Base-by-base conservation (phyloP, 2,797 vertebrate species). In the Podarcis siculus region DNA sequence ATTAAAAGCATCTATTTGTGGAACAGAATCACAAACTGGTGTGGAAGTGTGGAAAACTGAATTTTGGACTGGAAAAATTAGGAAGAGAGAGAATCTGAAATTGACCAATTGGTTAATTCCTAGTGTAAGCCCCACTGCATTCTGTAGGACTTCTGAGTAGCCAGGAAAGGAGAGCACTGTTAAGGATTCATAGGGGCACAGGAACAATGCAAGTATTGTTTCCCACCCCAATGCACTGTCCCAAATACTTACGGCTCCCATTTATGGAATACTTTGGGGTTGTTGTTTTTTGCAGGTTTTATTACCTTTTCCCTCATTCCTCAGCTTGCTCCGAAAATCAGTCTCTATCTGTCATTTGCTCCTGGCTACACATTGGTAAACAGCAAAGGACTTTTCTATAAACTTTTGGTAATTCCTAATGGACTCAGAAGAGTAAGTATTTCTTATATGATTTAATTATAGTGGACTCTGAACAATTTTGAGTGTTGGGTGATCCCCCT, bases 241-340 rank as follows among this genome's bases (percentile, higher is more conserved):
- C 61, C 5, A 80, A 80, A 80, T 55, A 55, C 49, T 55, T 55
- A 55, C 3, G 13, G 49, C 49, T 55, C 3, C 49, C 49, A 55
- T 55, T 55, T 55, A 55, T 55, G 49, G 13, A 4, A 15, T 55
- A 4, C 49, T 55, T 55, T 49, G 49, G 12, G 49, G 10, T n/a
- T 64, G 55, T 81, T 37, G 42, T n/a, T n/a, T 49, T 61, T 92
- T 90, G 83, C 88, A 96, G 96, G 86, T 30, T 95, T 96, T 82
- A 91, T 96, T 77, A 94, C 96, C n/a, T 95, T 96, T 88, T 96
- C 95, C 27, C 94, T 92, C 25, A 97, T 98, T 90, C 98, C 98
- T 3, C 97, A 98, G 42, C 93, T 99, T 85, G 98, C 98, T 82
- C 96, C 96, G 90, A 98, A 96, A 94, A 97, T 98, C 92, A 97